Percentiles rank a stretch among this genome's conserved stretches.
Evolutionary conservation across 2,113 vertebrate species (phyloP).

Genomic region (Scartelaos histophorus): DNA sequence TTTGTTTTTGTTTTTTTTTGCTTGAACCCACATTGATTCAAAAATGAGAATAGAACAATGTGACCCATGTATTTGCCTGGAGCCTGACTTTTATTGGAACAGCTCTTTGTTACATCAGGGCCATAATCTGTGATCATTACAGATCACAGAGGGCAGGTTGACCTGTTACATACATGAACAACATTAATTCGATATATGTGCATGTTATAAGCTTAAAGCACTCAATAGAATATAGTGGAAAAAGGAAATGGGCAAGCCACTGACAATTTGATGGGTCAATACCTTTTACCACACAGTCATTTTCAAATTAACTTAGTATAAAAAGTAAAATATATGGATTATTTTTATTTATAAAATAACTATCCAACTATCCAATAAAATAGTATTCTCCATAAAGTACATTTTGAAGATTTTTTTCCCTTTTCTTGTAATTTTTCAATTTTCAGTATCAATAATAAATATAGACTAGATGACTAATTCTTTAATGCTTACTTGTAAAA

Average conservation of each 20-base stretch:
- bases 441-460: no score
- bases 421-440: no score
- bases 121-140: constrained; percentile 35
- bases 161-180: constrained; percentile 31
- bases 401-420: no score
- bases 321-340: no score
- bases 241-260: constrained; percentile 10
- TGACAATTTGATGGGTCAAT: constrained; percentile 12
- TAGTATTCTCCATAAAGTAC: no score
- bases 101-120: constrained; percentile 45
- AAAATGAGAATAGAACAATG: constrained; percentile 9
- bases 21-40: constrained; percentile 37
- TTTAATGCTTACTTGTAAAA: no score
- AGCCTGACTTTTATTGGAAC: constrained; percentile 26
- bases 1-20: no score
- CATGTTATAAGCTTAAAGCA: neutral
- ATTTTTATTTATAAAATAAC: no score
- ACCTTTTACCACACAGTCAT: neutral
- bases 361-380: no score
- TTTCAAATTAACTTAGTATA: no score
- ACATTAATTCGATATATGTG: constrained; percentile 12
- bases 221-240: neutral
- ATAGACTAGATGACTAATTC: no score
- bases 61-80: constrained; percentile 20
- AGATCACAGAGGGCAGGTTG: constrained; percentile 33